Evolutionary conservation across 2,113 vertebrate genomes (phyloP), one percentile per base, ranked within the genome.

Genomic region (Alethe castanea): DNA sequence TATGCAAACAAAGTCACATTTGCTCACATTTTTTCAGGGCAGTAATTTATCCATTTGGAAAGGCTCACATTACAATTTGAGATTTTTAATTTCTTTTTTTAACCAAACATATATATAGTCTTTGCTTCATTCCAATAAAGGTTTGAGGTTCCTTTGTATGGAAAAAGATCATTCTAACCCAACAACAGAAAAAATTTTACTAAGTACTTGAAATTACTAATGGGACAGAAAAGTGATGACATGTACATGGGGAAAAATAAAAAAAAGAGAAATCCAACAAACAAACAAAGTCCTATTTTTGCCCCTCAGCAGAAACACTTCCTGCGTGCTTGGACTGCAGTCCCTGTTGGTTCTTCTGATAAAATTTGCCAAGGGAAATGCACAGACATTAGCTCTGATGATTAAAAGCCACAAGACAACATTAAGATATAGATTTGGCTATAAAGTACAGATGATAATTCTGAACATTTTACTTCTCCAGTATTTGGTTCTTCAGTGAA

Each of bases 221-320:
- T 6, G 4, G 29, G 18, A 82, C 6, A 71, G 48, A 59, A 78
- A 47, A 62, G 9, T 20, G 14, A 23, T 23, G 15, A 64, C 20
- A 31, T 13, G 4, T 3, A 56, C 4, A n/a, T 14, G 19, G 1
- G 8, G 5, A 29, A 29, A 17, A 7, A 22, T 8, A 31, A 16
- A 18, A 26, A 45, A 25, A 52, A 53, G 13, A 6, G 5, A 12
- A 13, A 9, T 16, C 13, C 11, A 40, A 53, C 29, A 42, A 6
- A 14, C 11, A 22, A 5, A 26, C 8, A 28, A 50, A 69, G 10
- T 3, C 22, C 4, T n/a, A 12, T 28, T 78, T 86, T 14, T 66
- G 7, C 11, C 61, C 84, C 24, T 26, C 13, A 81, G 31, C 6
- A 82, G n/a, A 69, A 94, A 52, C 2, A 24, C 4, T 9, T 71